Percentiles rank a stretch among this genome's conserved stretches.
Evolutionary conservation across 2,113 vertebrate genomes (phyloP).

Genomic region (Neolamprologus tretocephalus): DNA sequence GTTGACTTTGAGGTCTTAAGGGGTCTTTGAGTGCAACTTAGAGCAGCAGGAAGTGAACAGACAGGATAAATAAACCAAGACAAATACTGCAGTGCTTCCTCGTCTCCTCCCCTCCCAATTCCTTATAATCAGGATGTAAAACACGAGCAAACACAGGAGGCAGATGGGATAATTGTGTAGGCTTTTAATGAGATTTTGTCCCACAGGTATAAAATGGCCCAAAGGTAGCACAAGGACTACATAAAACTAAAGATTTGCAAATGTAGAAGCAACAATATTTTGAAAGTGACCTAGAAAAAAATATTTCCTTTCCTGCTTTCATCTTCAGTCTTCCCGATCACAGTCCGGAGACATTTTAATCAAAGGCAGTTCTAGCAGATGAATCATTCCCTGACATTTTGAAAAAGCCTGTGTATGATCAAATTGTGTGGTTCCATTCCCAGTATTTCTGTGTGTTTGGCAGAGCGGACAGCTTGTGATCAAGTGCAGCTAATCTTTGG

Average conservation of each 20-base stretch:
- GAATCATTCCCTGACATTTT: slow-evolving; percentile 23
- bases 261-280: not conserved
- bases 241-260: not conserved
- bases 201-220: not conserved
- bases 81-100: slow-evolving; percentile 2
- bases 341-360: not conserved
- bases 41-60: slow-evolving; percentile 7
- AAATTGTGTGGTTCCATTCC: slow-evolving; percentile 11
- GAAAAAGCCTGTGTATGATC: slow-evolving; percentile 14
- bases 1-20: not conserved
- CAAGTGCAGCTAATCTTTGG: slow-evolving; percentile 51
- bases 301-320: not conserved
- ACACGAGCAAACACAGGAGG: not conserved
- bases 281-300: not conserved
- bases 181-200: not conserved
- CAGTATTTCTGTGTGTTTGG: slow-evolving; percentile 29
- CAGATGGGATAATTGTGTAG: not conserved
- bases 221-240: not conserved
- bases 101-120: not conserved
- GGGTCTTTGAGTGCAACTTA: not conserved
- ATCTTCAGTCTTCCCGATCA: not conserved
- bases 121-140: slow-evolving; percentile 4
- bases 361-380: not conserved
- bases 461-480: slow-evolving; percentile 21
- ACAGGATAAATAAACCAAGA: slow-evolving; percentile 32